phyloP scores from a whole-genome alignment of 2,113 vertebrate genomes.

The Falcunculus frontatus region DNA sequence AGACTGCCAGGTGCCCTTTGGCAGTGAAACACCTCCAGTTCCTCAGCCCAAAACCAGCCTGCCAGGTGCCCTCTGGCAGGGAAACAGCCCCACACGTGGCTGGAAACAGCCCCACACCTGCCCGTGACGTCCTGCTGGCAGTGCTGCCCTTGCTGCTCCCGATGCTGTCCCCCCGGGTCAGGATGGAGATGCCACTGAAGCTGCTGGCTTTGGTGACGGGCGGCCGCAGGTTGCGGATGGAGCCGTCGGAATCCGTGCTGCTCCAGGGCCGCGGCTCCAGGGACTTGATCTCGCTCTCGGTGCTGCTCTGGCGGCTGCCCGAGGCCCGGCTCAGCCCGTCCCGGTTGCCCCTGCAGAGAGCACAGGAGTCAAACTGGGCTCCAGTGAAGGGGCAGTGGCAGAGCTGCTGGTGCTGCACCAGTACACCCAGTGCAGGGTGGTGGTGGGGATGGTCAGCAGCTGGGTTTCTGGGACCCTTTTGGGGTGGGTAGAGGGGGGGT shows the following conservation, averaged over 20 bases:
- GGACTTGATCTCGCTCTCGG: conserved; percentile 93
- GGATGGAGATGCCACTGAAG: conserved; percentile 98
- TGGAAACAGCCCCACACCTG: conserved; percentile 66
- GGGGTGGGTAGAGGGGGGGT: background rate
- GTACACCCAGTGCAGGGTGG: background rate
- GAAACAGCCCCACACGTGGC: background rate
- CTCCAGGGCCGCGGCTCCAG: conserved; percentile 98
- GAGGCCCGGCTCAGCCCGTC: conserved; percentile 88
- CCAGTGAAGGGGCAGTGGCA: background rate
- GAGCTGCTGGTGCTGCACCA: background rate
- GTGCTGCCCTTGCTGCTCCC: conserved; percentile 86
- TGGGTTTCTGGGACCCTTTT: background rate
- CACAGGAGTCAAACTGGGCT: background rate
- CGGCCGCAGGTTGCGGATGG: conserved; percentile 85
- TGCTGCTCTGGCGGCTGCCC: conserved; percentile 98
- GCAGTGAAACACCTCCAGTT: background rate
- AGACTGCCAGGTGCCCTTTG: no score
- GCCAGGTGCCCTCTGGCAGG: background rate
- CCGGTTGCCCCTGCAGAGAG: conserved; percentile 81
- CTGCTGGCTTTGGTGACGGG: conserved; percentile 99
- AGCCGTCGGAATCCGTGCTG: conserved; percentile 96
- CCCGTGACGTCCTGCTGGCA: conserved; percentile 82
- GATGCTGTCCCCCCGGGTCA: conserved; percentile 93
- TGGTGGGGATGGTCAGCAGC: background rate
- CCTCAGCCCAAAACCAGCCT: background rate